Percentiles rank a stretch among this genome's conserved stretches.
Evolutionary conservation across 2,888 invertebrate species (phyloP).

Genomic region (Acrocera orbiculus): DNA sequence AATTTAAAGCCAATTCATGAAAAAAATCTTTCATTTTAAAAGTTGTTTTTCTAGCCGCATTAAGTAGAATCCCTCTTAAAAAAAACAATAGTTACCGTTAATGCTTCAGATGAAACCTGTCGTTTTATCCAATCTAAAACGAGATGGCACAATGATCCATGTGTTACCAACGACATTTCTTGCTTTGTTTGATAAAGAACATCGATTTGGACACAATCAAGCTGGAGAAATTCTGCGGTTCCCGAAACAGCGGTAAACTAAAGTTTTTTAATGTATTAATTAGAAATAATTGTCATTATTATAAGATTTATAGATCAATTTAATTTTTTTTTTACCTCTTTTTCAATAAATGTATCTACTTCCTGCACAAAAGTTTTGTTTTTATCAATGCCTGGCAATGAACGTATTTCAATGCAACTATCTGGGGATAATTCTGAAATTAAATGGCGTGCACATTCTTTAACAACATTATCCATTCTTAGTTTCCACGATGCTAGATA

Average conservation of each 20-base stretch:
- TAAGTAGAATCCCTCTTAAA: no score
- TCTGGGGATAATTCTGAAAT: constrained; percentile 44
- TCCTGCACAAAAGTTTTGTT: constrained; percentile 40
- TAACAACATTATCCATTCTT: constrained; percentile 55
- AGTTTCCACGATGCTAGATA: constrained; percentile 64
- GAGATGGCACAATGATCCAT: constrained; percentile 41
- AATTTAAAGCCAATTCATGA: no score
- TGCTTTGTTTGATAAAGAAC: constrained; percentile 54
- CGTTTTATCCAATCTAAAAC: constrained; percentile 45
- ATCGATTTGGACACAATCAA: constrained; percentile 54
- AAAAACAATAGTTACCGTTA: no score
- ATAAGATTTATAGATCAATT: not conserved
- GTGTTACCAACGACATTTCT: constrained; percentile 41
- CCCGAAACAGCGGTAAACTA: constrained; percentile 44
- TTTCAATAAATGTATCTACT: constrained; percentile 52
- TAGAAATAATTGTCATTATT: constrained; percentile 1
- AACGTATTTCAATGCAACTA: constrained; percentile 41
- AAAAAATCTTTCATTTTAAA: no score
- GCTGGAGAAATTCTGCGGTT: constrained; percentile 16
- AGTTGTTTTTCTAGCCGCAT: no score
- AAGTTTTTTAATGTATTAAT: constrained; percentile 2
- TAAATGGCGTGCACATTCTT: constrained; percentile 51
- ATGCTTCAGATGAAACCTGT: constrained; percentile 27
- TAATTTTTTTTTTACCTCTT: constrained; percentile 35
- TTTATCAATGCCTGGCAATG: constrained; percentile 41